These are phyloP conservation scores for Laothoe populi DNA, from an alignment of 2,888 invertebrate genomes.

Conservation along the genomic window DNA sequence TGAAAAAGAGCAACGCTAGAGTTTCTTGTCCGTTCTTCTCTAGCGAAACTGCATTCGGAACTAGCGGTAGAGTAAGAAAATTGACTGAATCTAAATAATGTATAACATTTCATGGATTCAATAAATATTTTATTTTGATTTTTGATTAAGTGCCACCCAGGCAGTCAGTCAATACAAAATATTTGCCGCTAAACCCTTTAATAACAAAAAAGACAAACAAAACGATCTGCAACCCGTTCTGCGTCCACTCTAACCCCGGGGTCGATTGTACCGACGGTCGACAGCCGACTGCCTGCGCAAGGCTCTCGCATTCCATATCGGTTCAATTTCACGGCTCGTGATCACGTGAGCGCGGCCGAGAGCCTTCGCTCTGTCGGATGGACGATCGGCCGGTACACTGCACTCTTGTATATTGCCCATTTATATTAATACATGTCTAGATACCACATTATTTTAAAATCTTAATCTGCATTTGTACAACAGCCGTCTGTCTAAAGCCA, in stretches of 20 bases:
- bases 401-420: not conserved
- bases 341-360: constrained; percentile 7
- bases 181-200: not conserved
- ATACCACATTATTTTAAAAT: not conserved
- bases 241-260: constrained; percentile 18
- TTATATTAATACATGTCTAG: not conserved
- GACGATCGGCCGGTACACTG: not conserved
- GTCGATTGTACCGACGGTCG: not conserved
- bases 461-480: too few species aligned
- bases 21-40: too few species aligned
- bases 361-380: not conserved
- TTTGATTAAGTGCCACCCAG: too few species aligned
- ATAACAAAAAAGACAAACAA: not conserved
- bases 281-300: not conserved
- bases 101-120: too few species aligned
- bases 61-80: too few species aligned
- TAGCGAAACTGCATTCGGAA: too few species aligned
- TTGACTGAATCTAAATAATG: too few species aligned
- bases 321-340: constrained; percentile 28
- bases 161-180: not conserved
- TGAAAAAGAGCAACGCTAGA: too few species aligned
- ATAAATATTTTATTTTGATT: too few species aligned
- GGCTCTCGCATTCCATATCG: constrained; percentile 14
- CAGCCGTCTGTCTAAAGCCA: too few species aligned
- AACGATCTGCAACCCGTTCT: too few species aligned